phyloP scores from a whole-genome alignment of 2,113 vertebrate species.

The Trematocara marginatum region DNA sequence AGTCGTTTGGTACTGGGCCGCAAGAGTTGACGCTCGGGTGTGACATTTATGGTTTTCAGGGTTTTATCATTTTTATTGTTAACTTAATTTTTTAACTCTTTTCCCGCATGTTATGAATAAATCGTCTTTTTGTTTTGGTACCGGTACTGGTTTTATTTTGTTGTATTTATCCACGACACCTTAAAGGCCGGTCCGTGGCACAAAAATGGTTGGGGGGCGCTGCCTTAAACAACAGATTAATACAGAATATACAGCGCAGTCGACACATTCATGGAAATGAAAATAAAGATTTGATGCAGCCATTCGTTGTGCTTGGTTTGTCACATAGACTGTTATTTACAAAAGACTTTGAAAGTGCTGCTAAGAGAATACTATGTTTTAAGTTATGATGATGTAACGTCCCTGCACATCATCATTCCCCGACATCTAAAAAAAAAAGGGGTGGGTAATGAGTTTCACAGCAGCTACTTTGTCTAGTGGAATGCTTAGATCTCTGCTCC shows the following conservation, averaged over 20 bases:
- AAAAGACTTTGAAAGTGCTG: not conserved
- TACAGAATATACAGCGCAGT: not conserved
- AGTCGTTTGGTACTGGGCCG: accelerated
- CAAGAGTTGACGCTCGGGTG: not conserved
- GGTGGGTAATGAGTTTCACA: slow-evolving; percentile 3
- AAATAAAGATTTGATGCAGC: not conserved
- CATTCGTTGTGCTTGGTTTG: not conserved
- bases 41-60: not conserved
- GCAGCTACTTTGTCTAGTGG: not conserved
- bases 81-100: not conserved
- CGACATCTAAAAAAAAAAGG: not conserved
- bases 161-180: not conserved
- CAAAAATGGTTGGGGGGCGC: accelerated
- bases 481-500: slow-evolving; percentile 25
- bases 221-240: not conserved
- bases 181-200: not conserved
- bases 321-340: not conserved
- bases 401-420: not conserved
- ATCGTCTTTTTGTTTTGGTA: not conserved
- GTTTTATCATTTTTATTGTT: not conserved
- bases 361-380: not conserved
- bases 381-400: not conserved
- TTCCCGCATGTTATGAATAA: not conserved
- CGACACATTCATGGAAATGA: accelerated
- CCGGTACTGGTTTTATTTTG: not conserved